Evolutionary conservation across 2,113 vertebrate genomes (phyloP).

Genomic region (Neolamprologus brichardi): DNA sequence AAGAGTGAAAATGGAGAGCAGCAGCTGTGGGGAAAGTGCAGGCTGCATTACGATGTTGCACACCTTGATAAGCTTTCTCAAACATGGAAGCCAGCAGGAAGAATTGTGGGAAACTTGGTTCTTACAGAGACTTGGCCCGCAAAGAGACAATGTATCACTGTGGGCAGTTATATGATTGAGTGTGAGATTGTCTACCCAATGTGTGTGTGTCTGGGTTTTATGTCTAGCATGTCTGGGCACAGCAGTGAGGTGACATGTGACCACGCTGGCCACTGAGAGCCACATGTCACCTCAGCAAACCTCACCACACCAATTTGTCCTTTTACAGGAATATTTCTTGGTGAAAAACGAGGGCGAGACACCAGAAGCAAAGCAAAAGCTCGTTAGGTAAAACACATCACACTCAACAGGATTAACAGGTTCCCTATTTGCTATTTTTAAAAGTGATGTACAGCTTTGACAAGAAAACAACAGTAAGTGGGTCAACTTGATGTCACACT

Average conservation of each 20-base stretch:
- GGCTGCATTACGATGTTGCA: not conserved
- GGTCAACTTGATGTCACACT: not conserved
- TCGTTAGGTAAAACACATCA: not conserved
- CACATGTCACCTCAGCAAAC: not conserved
- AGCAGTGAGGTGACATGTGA: not conserved
- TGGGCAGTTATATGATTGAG: not conserved
- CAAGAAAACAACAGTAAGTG: not conserved
- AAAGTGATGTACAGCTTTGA: not conserved
- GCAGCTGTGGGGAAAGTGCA: not conserved
- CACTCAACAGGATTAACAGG: not conserved
- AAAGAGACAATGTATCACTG: not conserved
- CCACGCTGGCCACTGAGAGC: not conserved
- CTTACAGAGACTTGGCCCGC: not conserved
- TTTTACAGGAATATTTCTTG: not conserved
- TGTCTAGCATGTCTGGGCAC: not conserved
- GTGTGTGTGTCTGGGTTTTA: not conserved
- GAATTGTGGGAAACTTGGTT: not conserved
- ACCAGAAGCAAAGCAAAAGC: not conserved
- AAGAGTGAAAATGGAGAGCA: not conserved
- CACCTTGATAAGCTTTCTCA: conserved; percentile 31
- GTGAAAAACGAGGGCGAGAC: not conserved
- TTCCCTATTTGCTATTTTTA: not conserved
- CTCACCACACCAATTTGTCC: not conserved
- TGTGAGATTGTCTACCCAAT: not conserved
- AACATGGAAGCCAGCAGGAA: not conserved